Percentiles rank a stretch among this genome's conserved stretches.
phyloP scores from a whole-genome alignment of 2,888 invertebrate genomes.

The Crossocerus cetratus region DNA sequence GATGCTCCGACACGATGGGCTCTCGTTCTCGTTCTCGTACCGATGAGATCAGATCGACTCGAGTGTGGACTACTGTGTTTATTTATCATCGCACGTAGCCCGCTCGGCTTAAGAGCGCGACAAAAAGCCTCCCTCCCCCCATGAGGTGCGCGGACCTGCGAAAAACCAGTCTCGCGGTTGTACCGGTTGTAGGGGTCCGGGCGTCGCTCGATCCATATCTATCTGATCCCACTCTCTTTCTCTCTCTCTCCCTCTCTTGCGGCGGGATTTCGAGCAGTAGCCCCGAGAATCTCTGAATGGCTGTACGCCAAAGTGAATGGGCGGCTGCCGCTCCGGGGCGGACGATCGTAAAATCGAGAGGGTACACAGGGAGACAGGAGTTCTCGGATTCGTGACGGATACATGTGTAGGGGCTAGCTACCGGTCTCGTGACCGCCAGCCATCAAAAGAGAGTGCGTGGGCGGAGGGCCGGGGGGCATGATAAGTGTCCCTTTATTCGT shows the following conservation, averaged over 20 bases:
- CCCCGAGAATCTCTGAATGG: slow-evolving; percentile 63
- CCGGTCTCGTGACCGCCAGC: neutral
- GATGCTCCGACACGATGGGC: slow-evolving; percentile 34
- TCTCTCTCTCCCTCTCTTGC: slow-evolving; percentile 21
- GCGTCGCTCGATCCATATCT: slow-evolving; percentile 56
- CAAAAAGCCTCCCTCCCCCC: slow-evolving; percentile 46
- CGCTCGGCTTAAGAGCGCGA: slow-evolving; percentile 46
- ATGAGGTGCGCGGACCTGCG: slow-evolving; percentile 47
- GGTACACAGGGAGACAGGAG: slow-evolving; percentile 14
- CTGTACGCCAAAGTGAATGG: slow-evolving; percentile 65
- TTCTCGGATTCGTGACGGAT: slow-evolving; percentile 26
- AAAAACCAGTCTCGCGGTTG: slow-evolving; percentile 58
- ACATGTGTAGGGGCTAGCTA: slow-evolving; percentile 27
- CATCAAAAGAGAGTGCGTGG: neutral
- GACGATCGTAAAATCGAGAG: slow-evolving; percentile 49
- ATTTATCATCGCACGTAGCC: slow-evolving; percentile 47
- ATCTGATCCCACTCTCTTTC: slow-evolving; percentile 27
- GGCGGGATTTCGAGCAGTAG: slow-evolving; percentile 40
- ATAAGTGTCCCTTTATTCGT: no score
- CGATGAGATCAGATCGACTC: slow-evolving; percentile 19
- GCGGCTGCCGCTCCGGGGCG: slow-evolving; percentile 28
- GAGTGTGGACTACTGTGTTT: slow-evolving; percentile 44
- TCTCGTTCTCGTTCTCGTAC: slow-evolving; percentile 37
- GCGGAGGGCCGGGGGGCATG: no score
- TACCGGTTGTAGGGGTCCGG: slow-evolving; percentile 53